Percentiles rank a stretch among this genome's conserved stretches.
Conservation (phyloP, 2,888 invertebrate genomes). For the Lissocephala sabroskyi region DNA sequence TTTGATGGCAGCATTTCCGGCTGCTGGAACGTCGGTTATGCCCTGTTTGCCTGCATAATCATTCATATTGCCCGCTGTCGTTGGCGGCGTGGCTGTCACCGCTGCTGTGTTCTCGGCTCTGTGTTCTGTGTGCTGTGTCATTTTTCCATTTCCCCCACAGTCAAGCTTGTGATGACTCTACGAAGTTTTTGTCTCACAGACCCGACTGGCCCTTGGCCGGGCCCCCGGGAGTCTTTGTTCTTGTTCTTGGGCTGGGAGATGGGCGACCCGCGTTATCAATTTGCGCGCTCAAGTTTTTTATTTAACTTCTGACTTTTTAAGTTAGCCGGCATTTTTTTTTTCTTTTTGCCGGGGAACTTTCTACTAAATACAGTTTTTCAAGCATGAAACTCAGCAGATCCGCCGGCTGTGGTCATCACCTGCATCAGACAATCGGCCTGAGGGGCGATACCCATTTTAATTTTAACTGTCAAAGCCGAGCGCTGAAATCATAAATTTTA, state of each 20-base stretch:
- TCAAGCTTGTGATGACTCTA: background rate
- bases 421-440: conserved; percentile 3
- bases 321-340: conserved; percentile 23
- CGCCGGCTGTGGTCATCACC: conserved; percentile 13
- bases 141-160: conserved; percentile 13
- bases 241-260: background rate
- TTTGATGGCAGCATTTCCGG: conserved; percentile 65
- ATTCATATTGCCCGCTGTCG: conserved; percentile 45
- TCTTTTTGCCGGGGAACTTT: conserved; percentile 4
- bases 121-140: conserved; percentile 48
- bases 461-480: conserved; percentile 64
- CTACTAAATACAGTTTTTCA: conserved; percentile 4
- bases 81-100: too few species aligned
- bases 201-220: too few species aligned
- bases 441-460: conserved; percentile 46
- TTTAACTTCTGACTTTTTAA: conserved; percentile 63
- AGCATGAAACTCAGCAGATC: background rate
- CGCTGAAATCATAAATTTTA: conserved; percentile 66
- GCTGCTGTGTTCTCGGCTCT: conserved; percentile 40
- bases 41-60: conserved; percentile 54
- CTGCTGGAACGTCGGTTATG: conserved; percentile 28
- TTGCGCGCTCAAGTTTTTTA: conserved; percentile 60
- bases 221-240: background rate
- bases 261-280: conserved; percentile 52
- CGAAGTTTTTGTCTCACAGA: conserved; percentile 2